phyloP scores from a whole-genome alignment of 2,113 vertebrate genomes.

The Carlito syrichta region DNA sequence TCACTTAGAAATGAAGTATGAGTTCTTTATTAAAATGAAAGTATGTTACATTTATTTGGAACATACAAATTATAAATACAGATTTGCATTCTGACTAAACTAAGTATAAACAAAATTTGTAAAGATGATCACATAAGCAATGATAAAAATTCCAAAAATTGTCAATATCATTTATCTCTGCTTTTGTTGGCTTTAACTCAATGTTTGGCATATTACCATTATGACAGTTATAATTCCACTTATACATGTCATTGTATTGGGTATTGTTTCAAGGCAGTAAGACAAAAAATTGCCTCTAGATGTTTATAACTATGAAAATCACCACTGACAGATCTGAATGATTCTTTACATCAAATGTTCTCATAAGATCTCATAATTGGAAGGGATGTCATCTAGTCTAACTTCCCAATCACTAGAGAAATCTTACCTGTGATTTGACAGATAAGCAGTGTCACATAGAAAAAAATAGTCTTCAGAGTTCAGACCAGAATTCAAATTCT shows the following conservation, averaged over 20 bases:
- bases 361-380: background rate
- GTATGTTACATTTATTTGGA: background rate
- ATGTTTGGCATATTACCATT: background rate
- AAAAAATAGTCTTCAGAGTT: background rate
- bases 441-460: background rate
- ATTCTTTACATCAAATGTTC: background rate
- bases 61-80: constrained; percentile 6
- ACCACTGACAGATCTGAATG: background rate
- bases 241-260: background rate
- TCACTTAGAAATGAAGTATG: background rate
- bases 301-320: constrained; percentile 4
- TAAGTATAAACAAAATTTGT: constrained; percentile 12
- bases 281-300: background rate
- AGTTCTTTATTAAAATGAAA: constrained; percentile 13
- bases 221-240: background rate
- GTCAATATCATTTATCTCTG: background rate
- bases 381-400: background rate
- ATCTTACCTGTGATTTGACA: constrained; percentile 10
- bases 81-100: background rate
- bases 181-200: background rate
- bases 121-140: background rate
- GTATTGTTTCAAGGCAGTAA: background rate
- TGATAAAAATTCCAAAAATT: background rate
- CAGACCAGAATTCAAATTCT: background rate
- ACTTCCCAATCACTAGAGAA: background rate